These are phyloP conservation scores for Gerris lacustris DNA, from an alignment of 2,888 invertebrate genomes.

Conservation along the genomic window DNA sequence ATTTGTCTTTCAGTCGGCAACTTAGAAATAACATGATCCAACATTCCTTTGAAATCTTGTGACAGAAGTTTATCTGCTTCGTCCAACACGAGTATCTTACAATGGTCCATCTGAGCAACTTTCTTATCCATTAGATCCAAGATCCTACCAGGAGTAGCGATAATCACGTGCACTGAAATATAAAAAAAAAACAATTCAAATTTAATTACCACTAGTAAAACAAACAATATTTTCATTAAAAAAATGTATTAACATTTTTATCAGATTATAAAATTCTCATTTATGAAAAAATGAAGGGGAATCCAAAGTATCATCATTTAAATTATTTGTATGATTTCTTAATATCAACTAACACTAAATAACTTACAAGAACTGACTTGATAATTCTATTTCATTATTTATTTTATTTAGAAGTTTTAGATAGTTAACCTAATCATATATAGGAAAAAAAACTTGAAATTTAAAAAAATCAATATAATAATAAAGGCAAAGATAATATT, in stretches of 20 bases:
- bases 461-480: no score
- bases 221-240: neutral
- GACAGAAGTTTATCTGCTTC: conserved; percentile 98
- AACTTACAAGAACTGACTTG: no score
- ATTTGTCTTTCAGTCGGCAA: conserved; percentile 94
- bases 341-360: no score
- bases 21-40: conserved; percentile 88
- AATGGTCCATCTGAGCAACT: conserved; percentile 85
- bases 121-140: conserved; percentile 96
- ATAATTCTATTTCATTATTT: no score
- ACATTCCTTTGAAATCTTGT: conserved; percentile 98
- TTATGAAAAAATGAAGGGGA: conserved; percentile 13
- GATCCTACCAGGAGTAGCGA: conserved; percentile 98
- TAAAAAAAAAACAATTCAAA: conserved; percentile 13
- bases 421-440: no score
- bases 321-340: no score
- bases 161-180: conserved; percentile 83
- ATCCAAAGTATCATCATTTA: neutral
- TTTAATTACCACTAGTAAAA: neutral
- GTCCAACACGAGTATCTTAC: conserved; percentile 93
- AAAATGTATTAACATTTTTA: no score
- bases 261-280: neutral
- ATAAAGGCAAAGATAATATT: neutral
- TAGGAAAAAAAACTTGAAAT: no score
- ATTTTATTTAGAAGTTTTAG: no score